These are phyloP conservation scores for Scrobipalpa costella DNA, from an alignment of 2,888 invertebrate species.

Conservation along the genomic window DNA sequence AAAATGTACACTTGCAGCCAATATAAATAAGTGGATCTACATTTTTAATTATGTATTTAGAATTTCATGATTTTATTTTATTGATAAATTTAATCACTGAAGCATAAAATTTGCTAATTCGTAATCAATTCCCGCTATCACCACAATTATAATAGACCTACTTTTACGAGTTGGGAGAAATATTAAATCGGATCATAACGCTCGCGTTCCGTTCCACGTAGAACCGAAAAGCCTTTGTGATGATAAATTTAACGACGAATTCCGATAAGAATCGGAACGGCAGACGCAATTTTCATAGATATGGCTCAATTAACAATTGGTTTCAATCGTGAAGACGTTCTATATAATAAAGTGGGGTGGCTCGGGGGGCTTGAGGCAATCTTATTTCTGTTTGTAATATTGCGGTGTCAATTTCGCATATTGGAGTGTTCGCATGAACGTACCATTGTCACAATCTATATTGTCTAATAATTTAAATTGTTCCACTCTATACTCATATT, in stretches of 20 bases:
- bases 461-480: conserved; percentile 66
- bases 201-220: conserved; percentile 58
- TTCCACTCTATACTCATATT: conserved; percentile 33
- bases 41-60: not conserved
- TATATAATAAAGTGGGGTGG: conserved; percentile 67
- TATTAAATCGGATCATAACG: conserved; percentile 53
- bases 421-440: conserved; percentile 74
- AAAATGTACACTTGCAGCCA: conserved; percentile 10
- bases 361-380: conserved; percentile 68
- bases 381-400: conserved; percentile 81
- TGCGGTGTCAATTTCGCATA: conserved; percentile 80
- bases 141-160: conserved; percentile 27
- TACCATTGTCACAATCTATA: conserved; percentile 61
- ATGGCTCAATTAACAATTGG: conserved; percentile 81
- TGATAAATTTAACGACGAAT: conserved; percentile 76
- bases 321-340: conserved; percentile 80
- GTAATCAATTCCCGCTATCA: conserved; percentile 25
- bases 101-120: conserved; percentile 15
- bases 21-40: not conserved
- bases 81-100: conserved; percentile 1
- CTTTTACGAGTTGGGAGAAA: conserved; percentile 39
- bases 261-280: conserved; percentile 76
- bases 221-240: conserved; percentile 61
- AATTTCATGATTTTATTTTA: no score
- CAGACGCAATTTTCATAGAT: conserved; percentile 79